Conservation (phyloP, 2,113 vertebrate species). For the Chelonoidis abingdonii region DNA sequence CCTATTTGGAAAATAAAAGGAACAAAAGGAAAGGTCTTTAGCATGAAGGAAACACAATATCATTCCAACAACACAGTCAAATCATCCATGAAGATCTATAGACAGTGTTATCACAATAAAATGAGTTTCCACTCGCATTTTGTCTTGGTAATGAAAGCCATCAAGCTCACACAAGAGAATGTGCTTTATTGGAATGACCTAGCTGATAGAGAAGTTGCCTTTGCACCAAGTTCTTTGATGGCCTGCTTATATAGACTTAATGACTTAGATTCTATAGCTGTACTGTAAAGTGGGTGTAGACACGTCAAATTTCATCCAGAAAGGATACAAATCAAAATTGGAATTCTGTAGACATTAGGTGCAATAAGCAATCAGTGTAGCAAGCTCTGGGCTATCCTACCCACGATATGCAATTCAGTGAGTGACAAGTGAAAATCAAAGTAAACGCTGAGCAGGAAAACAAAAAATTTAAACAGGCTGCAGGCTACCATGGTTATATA, state of each 20-base stretch:
- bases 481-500: neutral
- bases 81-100: neutral
- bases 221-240: neutral
- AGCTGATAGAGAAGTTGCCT: neutral
- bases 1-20: neutral
- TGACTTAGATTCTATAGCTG: neutral
- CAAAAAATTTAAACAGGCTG: neutral
- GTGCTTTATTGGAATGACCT: accelerated
- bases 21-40: neutral
- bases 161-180: neutral
- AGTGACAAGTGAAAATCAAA: neutral
- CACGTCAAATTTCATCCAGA: neutral
- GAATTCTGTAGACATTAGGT: neutral
- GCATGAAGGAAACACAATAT: neutral
- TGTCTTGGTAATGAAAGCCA: neutral
- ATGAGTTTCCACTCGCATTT: neutral
- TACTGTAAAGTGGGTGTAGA: neutral
- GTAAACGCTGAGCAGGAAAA: neutral
- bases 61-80: neutral
- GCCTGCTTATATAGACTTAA: neutral
- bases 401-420: neutral
- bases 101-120: neutral
- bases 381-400: neutral
- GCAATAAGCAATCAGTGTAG: neutral
- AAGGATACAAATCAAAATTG: neutral